Percentiles rank a stretch among this genome's conserved stretches.
Evolutionary conservation across 2,113 vertebrate species (phyloP).

Genomic region (Zosterops pallidus): DNA sequence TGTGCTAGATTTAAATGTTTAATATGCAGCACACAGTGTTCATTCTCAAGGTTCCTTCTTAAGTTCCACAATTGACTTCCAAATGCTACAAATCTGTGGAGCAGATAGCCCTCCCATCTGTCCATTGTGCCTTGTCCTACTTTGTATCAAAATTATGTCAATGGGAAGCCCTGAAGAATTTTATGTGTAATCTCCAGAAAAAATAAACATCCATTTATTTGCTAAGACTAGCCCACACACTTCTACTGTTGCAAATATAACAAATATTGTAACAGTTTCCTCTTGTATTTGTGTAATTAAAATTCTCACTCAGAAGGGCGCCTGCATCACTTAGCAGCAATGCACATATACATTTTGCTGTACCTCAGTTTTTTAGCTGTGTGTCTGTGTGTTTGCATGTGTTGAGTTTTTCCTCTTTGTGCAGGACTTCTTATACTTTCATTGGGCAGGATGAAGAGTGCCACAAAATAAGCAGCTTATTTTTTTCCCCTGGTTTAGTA

Average conservation of each 20-base stretch:
- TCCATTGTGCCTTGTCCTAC: conserved; percentile 39
- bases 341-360: neutral
- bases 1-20: conserved; percentile 47
- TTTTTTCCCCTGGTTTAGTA: conserved; percentile 11
- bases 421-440: neutral
- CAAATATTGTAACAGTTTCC: neutral
- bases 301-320: neutral
- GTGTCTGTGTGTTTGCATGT: neutral
- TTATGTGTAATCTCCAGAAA: conserved; percentile 4
- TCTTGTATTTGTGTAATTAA: neutral
- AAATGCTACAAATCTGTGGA: conserved; percentile 54
- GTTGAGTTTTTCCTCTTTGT: neutral
- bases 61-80: conserved; percentile 42
- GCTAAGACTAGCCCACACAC: conserved; percentile 18
- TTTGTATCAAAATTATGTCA: conserved; percentile 50
- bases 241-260: conserved; percentile 16
- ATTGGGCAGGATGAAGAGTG: neutral
- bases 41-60: neutral
- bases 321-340: neutral
- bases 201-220: conserved; percentile 39
- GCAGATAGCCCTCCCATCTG: conserved; percentile 55
- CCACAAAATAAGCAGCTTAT: conserved; percentile 9
- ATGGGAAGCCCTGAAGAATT: conserved; percentile 46
- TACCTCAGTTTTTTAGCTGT: neutral
- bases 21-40: neutral